A percentile compares a stretch with the other conserved stretches of the same genome.
phyloP scores from a whole-genome alignment of 2,888 invertebrate species.

The Drosophila cyrtoloma region DNA sequence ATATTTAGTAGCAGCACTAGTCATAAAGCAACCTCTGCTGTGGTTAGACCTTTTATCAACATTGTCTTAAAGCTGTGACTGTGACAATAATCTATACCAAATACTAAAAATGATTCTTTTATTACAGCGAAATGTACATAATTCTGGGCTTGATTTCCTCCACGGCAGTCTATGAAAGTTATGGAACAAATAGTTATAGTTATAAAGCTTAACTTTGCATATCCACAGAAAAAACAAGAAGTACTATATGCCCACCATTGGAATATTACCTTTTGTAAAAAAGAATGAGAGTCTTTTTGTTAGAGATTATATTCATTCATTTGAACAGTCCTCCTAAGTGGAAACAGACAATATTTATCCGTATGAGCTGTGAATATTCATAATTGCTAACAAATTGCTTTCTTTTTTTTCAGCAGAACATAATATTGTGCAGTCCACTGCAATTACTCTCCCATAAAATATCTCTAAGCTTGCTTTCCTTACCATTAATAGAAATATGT shows the following conservation, averaged over 20 bases:
- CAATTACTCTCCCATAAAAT: neutral
- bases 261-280: neutral
- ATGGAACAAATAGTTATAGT: no score
- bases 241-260: neutral
- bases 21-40: no score
- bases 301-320: neutral
- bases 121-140: neutral
- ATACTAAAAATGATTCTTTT: neutral
- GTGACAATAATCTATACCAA: neutral
- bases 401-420: neutral
- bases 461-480: neutral
- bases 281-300: no score
- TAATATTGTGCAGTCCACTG: neutral
- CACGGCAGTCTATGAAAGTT: no score
- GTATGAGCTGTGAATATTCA: neutral
- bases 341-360: neutral
- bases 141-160: neutral
- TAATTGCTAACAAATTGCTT: neutral
- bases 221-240: neutral
- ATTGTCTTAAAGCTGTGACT: neutral
- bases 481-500: neutral
- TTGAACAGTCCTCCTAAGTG: neutral
- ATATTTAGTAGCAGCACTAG: neutral
- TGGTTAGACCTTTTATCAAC: neutral
- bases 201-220: neutral